Conservation (phyloP, 2,797 vertebrate genomes). For the Smutsia gigantea region DNA sequence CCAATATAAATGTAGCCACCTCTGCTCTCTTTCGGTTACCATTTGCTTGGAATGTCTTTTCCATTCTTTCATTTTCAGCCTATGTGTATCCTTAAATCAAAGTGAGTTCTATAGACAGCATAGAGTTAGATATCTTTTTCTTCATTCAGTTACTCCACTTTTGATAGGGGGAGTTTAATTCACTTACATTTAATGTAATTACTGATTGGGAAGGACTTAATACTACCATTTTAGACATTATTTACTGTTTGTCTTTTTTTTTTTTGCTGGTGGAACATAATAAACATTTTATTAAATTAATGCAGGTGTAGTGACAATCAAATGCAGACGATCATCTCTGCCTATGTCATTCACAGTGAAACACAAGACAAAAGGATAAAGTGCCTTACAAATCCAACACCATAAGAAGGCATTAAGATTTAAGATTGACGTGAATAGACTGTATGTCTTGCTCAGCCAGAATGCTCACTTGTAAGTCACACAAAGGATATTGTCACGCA, state of each 20-base stretch:
- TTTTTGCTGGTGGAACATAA: slow-evolving; percentile 28
- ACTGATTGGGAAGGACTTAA: neutral
- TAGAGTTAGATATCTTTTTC: neutral
- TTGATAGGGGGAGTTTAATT: neutral
- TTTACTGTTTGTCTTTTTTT: neutral
- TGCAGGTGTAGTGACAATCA: slow-evolving; percentile 38
- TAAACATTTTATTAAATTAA: slow-evolving; percentile 80
- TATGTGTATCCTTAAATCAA: neutral
- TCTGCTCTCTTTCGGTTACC: neutral
- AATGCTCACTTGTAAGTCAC: neutral
- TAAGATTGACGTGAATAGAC: neutral
- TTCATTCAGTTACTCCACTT: neutral
- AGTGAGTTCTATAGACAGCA: neutral
- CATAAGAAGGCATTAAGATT: neutral
- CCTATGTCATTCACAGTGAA: neutral
- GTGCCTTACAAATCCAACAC: slow-evolving; percentile 57
- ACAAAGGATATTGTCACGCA: neutral
- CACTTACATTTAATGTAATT: neutral
- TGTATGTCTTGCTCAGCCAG: neutral
- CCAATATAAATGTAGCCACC: neutral
- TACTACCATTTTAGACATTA: neutral
- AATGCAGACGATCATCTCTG: neutral
- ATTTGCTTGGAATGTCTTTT: neutral
- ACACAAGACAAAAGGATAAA: slow-evolving; percentile 60
- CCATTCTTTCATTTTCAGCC: neutral